These are phyloP conservation scores for Pipra filicauda DNA, from an alignment of 2,113 vertebrate species.

Conservation along the genomic window DNA sequence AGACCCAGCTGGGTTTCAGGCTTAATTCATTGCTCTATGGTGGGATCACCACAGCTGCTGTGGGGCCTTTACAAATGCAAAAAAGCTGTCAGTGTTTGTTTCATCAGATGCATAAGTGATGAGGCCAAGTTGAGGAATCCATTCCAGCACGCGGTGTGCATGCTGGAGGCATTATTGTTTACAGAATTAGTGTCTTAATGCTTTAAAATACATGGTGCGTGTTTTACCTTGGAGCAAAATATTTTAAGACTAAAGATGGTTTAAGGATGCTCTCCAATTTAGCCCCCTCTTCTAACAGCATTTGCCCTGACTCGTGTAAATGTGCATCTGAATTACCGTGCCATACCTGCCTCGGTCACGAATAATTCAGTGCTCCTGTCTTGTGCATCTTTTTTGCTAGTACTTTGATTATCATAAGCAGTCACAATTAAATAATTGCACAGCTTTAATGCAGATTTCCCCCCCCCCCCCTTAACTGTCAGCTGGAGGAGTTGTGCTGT, in stretches of 20 bases:
- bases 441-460: background rate
- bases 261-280: slow-evolving; percentile 8
- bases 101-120: slow-evolving; percentile 97
- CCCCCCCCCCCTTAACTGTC: background rate
- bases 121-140: slow-evolving; percentile 96
- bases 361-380: background rate
- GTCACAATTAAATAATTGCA: background rate
- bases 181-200: slow-evolving; percentile 80
- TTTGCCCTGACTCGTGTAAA: background rate
- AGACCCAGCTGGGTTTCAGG: slow-evolving; percentile 93
- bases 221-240: slow-evolving; percentile 69
- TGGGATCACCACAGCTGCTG: slow-evolving; percentile 99
- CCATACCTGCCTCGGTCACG: background rate
- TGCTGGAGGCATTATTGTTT: slow-evolving; percentile 79
- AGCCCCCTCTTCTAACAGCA: background rate
- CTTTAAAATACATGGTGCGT: slow-evolving; percentile 84
- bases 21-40: slow-evolving; percentile 93
- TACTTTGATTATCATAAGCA: background rate
- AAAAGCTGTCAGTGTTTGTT: slow-evolving; percentile 99
- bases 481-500: background rate
- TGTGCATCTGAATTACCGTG: background rate
- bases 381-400: background rate
- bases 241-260: slow-evolving; percentile 36
- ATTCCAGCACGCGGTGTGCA: slow-evolving; percentile 79
- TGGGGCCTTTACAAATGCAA: slow-evolving; percentile 99